Evolutionary conservation across 2,888 invertebrate genomes (phyloP).

Genomic region (Antheraea yamamai): DNA sequence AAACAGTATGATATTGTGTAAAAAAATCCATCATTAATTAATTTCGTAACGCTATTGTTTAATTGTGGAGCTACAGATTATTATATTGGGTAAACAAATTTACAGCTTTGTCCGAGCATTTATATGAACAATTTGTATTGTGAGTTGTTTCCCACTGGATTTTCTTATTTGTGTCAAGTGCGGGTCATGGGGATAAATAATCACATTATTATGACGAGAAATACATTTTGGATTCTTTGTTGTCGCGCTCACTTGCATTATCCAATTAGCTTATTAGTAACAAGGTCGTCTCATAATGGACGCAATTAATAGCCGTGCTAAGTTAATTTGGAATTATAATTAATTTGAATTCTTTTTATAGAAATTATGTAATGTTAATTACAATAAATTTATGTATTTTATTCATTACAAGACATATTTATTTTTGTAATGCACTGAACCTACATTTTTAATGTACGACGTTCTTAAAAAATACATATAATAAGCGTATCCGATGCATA

Average conservation of each 20-base stretch:
- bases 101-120: slow-evolving; percentile 26
- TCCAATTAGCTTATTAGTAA: slow-evolving; percentile 54
- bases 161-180: slow-evolving; percentile 71
- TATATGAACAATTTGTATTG: slow-evolving; percentile 48
- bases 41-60: slow-evolving; percentile 48
- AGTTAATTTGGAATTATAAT: slow-evolving; percentile 44
- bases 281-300: slow-evolving; percentile 61
- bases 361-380: slow-evolving; percentile 6
- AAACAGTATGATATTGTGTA: slow-evolving; percentile 20
- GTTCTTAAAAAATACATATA: not conserved
- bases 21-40: slow-evolving; percentile 20
- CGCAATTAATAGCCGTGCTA: slow-evolving; percentile 46
- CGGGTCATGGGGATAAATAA: slow-evolving; percentile 54
- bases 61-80: slow-evolving; percentile 39
- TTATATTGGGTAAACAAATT: slow-evolving; percentile 24
- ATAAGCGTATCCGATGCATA: not conserved
- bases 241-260: slow-evolving; percentile 49
- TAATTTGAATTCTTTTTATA: slow-evolving; percentile 39
- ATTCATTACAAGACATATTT: not conserved
- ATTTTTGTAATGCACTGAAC: not conserved
- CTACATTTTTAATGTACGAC: not conserved
- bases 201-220: slow-evolving; percentile 58
- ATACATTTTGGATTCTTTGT: slow-evolving; percentile 55
- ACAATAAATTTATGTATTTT: not conserved
- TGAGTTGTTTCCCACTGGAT: slow-evolving; percentile 65